Conservation (phyloP, 1,140 invertebrate species). For the Pachyrhynchus sulphureomaculatus region DNA sequence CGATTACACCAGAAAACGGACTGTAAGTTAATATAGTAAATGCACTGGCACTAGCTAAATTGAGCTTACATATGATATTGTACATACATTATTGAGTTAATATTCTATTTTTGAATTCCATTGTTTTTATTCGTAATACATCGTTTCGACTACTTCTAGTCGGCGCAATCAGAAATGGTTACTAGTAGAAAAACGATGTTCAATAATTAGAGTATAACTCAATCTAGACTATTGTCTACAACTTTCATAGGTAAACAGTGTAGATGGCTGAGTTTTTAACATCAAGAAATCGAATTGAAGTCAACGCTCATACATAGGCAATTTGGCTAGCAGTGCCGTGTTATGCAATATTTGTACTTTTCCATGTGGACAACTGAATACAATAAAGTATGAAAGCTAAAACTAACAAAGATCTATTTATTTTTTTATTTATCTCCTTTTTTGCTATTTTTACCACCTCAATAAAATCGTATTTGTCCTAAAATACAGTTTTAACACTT, state of each 20-base stretch:
- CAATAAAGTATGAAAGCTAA: slow-evolving; percentile 52
- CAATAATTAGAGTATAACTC: too few relatives aligned
- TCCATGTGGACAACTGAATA: slow-evolving; percentile 55
- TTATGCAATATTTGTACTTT: slow-evolving; percentile 56
- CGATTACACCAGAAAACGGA: slow-evolving; percentile 40
- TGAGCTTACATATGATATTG: neutral
- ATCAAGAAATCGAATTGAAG: neutral
- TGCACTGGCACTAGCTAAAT: slow-evolving; percentile 37
- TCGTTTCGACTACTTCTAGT: too few relatives aligned
- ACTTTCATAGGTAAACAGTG: too few relatives aligned
- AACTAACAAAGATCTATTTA: slow-evolving; percentile 1
- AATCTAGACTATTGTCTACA: too few relatives aligned
- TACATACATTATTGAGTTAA: neutral
- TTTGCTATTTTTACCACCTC: neutral
- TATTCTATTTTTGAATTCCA: too few relatives aligned
- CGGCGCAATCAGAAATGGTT: too few relatives aligned
- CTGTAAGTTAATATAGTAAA: slow-evolving; percentile 40
- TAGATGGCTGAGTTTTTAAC: too few relatives aligned
- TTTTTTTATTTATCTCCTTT: slow-evolving; percentile 8
- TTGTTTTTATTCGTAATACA: too few relatives aligned
- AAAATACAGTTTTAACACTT: too few relatives aligned
- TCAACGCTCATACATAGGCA: neutral
- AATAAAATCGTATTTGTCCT: too few relatives aligned
- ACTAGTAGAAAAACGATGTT: too few relatives aligned
- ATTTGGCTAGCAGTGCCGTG: slow-evolving; percentile 47